These are phyloP conservation scores for Drosophila ezoana DNA, from an alignment of 2,888 invertebrate species.

Conservation along the genomic window DNA sequence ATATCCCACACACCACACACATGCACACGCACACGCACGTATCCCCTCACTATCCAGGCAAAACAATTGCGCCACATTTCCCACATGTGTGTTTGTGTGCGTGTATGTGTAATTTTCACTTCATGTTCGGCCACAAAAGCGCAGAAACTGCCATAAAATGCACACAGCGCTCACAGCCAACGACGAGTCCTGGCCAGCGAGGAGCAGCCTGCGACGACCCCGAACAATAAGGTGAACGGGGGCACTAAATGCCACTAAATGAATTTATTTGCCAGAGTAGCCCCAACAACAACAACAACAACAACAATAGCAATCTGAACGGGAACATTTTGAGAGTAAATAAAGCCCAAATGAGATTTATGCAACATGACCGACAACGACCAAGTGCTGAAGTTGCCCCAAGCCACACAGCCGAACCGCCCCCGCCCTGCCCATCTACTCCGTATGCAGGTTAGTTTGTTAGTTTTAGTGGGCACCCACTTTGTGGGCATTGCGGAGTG, in stretches of 20 bases:
- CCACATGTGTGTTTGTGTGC: constrained; percentile 44
- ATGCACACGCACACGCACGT: constrained; percentile 15
- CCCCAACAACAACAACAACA: constrained; percentile 33
- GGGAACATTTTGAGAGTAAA: constrained; percentile 79
- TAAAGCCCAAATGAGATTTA: constrained; percentile 83
- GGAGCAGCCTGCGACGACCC: constrained; percentile 41
- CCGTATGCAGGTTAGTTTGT: constrained; percentile 56
- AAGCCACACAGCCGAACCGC: constrained; percentile 30
- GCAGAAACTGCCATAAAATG: constrained; percentile 80
- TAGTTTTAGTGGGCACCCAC: constrained; percentile 79
- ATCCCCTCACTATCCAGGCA: constrained; percentile 31
- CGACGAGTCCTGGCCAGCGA: constrained; percentile 41
- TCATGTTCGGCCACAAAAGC: constrained; percentile 80
- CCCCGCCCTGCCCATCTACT: background rate
- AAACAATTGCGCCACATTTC: constrained; percentile 75
- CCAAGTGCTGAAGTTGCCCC: constrained; percentile 78
- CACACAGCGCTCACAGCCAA: constrained; percentile 57
- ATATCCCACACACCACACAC: constrained; percentile 15
- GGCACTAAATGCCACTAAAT: constrained; percentile 83
- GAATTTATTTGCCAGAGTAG: constrained; percentile 75
- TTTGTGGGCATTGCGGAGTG: constrained; percentile 69
- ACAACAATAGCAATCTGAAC: constrained; percentile 62
- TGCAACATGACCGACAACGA: constrained; percentile 80
- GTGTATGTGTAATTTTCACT: constrained; percentile 76
- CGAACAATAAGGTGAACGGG: constrained; percentile 79